phyloP scores from a whole-genome alignment of 2,888 invertebrate species.

The Tenodera sinensis region DNA sequence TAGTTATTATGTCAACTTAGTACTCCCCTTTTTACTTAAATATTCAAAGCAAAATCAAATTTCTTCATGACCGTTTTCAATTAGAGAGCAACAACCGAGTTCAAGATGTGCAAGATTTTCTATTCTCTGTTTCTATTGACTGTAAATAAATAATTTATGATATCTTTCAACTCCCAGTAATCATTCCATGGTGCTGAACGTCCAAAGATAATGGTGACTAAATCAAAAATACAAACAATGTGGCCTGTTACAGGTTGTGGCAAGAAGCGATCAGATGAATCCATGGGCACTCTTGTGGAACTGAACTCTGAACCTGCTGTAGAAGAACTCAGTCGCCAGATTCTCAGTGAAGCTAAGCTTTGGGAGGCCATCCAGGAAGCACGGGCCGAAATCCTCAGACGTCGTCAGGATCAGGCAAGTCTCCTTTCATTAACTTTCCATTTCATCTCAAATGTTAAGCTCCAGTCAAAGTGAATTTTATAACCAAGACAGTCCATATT shows the following conservation, averaged over 20 bases:
- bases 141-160: no score
- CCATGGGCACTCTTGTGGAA: constrained; percentile 62
- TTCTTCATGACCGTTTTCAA: no score
- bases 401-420: constrained; percentile 37
- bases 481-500: no score
- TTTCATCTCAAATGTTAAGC: no score
- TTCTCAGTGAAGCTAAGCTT: constrained; percentile 71
- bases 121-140: no score
- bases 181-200: not conserved
- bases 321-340: constrained; percentile 72
- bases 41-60: no score
- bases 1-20: no score
- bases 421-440: not conserved
- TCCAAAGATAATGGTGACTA: no score
- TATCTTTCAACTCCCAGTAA: not conserved
- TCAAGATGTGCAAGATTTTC: no score
- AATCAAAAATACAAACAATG: not conserved
- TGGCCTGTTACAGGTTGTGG: constrained; percentile 61
- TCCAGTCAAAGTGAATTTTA: no score
- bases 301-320: constrained; percentile 66
- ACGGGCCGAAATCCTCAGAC: constrained; percentile 63
- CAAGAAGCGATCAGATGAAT: constrained; percentile 65
- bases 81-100: no score
- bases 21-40: no score
- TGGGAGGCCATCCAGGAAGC: constrained; percentile 80